These are phyloP conservation scores for Cynaeus angustus DNA, from an alignment of 2,888 invertebrate species.

Conservation along the genomic window DNA sequence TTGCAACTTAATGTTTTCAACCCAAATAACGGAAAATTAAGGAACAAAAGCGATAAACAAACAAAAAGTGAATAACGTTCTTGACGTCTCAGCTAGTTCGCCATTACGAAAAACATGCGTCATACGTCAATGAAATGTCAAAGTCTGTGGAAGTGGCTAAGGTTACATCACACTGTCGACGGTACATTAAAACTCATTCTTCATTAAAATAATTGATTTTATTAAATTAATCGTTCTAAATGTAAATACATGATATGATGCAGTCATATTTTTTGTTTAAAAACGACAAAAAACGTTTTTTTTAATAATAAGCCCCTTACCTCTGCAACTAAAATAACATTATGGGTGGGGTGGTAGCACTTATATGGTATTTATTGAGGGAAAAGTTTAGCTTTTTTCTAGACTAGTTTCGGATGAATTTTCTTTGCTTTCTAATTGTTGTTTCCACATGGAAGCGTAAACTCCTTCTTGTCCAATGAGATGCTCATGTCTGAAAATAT, in stretches of 20 bases:
- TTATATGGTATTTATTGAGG: slow-evolving; percentile 14
- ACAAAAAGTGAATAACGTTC: not conserved
- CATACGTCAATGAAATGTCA: slow-evolving; percentile 15
- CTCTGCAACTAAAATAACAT: slow-evolving; percentile 17
- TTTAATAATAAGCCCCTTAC: slow-evolving; percentile 9
- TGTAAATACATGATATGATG: slow-evolving; percentile 11
- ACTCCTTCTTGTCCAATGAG: slow-evolving; percentile 81
- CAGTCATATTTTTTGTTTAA: slow-evolving; percentile 3
- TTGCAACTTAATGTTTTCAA: not conserved
- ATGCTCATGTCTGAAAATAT: slow-evolving; percentile 79
- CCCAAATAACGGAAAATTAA: slow-evolving; percentile 13
- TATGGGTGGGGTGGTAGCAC: slow-evolving; percentile 9
- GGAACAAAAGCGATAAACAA: slow-evolving; percentile 3
- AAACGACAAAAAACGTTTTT: not conserved
- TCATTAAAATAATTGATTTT: slow-evolving; percentile 6
- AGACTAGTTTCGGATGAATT: slow-evolving; percentile 64
- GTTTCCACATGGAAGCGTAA: slow-evolving; percentile 95
- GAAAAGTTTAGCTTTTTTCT: slow-evolving; percentile 58
- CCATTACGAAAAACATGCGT: slow-evolving; percentile 21
- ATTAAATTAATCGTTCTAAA: slow-evolving; percentile 2
- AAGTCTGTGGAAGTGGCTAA: not conserved
- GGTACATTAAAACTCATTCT: not conserved
- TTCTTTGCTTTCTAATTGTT: slow-evolving; percentile 79
- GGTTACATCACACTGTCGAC: not conserved
- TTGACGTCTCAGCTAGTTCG: slow-evolving; percentile 7